Evolutionary conservation across 2,888 invertebrate genomes (phyloP).

Genomic region (Rhogogaster chlorosoma): DNA sequence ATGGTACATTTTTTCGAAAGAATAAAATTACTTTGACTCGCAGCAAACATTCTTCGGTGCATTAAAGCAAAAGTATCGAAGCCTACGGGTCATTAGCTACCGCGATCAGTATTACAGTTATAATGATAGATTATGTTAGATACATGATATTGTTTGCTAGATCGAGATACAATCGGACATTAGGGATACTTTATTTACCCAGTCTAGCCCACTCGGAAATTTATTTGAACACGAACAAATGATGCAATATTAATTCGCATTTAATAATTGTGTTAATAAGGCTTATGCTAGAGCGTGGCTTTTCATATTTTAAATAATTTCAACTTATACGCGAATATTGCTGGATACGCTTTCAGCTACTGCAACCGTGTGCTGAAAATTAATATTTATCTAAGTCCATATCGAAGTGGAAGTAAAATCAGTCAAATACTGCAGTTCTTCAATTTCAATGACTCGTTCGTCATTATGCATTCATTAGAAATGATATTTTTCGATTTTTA

Average conservation of each 20-base stretch:
- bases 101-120: constrained; percentile 44
- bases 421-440: background rate
- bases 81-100: constrained; percentile 15
- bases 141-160: constrained; percentile 46
- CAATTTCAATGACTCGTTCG: background rate
- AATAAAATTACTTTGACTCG: background rate
- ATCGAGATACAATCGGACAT: constrained; percentile 46
- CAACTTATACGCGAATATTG: background rate
- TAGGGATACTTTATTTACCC: constrained; percentile 42
- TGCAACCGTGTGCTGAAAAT: background rate
- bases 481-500: background rate
- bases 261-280: background rate
- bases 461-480: background rate
- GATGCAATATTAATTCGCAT: constrained; percentile 28
- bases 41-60: background rate
- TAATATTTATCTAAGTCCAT: background rate
- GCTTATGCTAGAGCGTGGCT: background rate
- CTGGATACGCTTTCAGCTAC: background rate
- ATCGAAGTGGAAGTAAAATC: background rate
- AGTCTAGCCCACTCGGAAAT: constrained; percentile 25
- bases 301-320: background rate
- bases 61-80: background rate
- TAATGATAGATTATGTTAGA: constrained; percentile 28
- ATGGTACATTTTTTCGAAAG: background rate
- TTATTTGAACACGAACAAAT: constrained; percentile 43